Conservation (phyloP, 2,113 vertebrate genomes). For the Poeciliopsis occidentalis region DNA sequence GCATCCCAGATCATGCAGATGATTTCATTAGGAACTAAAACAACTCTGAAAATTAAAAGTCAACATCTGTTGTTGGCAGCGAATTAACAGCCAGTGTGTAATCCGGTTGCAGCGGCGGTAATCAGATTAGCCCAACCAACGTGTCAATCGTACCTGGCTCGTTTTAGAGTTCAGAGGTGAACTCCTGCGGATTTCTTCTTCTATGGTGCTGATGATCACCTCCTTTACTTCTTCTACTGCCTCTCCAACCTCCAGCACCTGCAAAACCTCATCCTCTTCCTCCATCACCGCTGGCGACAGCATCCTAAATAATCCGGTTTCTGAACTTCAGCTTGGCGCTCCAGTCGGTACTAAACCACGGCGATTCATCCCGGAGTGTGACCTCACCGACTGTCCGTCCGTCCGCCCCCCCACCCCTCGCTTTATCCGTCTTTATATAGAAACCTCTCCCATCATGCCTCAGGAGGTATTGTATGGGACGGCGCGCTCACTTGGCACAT, state of each 20-base stretch:
- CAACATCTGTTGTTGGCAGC: neutral
- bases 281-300: slow-evolving; percentile 39
- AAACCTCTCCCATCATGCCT: slow-evolving; percentile 67
- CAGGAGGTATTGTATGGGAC: slow-evolving; percentile 61
- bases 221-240: slow-evolving; percentile 43
- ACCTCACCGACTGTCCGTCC: slow-evolving; percentile 45
- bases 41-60: neutral
- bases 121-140: too few species aligned
- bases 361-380: slow-evolving; percentile 26
- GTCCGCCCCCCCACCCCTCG: slow-evolving; percentile 3
- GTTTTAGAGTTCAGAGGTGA: slow-evolving; percentile 35
- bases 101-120: neutral
- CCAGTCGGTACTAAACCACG: neutral
- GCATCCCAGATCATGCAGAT: neutral
- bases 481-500: slow-evolving; percentile 54
- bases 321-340: slow-evolving; percentile 18
- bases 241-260: slow-evolving; percentile 30
- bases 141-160: slow-evolving; percentile 56
- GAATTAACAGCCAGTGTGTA: neutral
- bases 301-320: slow-evolving; percentile 9
- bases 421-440: slow-evolving; percentile 67
- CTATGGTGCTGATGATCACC: slow-evolving; percentile 58
- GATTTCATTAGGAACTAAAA: slow-evolving; percentile 14
- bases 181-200: slow-evolving; percentile 36
- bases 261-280: slow-evolving; percentile 52